These are phyloP conservation scores for Myripristis murdjan DNA, from an alignment of 2,797 vertebrate species.

Conservation along the genomic window DNA sequence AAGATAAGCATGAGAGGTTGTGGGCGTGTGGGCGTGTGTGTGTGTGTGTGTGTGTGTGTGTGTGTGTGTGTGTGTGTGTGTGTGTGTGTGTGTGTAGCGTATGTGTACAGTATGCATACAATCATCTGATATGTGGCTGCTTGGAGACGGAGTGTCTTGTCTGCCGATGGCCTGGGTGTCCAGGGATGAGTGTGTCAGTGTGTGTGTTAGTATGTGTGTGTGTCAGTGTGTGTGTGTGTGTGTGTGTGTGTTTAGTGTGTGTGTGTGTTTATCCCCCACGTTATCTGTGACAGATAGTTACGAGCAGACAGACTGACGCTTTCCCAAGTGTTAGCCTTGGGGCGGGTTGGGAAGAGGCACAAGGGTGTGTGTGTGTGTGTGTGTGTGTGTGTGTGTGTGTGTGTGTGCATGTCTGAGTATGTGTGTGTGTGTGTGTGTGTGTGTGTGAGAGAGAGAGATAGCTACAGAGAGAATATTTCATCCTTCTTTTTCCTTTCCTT, in stretches of 20 bases:
- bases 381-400: no score
- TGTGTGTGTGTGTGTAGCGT: conserved; percentile 17
- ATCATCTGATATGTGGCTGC: conserved; percentile 56
- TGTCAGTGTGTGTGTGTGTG: no score
- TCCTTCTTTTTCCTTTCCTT: no score
- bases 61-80: conserved; percentile 15
- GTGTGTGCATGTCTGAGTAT: no score
- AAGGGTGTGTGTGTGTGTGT: no score
- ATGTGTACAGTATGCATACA: conserved; percentile 19
- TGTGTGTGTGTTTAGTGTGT: no score
- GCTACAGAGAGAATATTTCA: not conserved
- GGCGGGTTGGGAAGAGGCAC: no score
- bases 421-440: conserved; percentile 29
- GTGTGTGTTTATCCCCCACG: conserved; percentile 61
- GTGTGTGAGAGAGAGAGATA: not conserved
- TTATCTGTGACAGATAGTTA: conserved; percentile 80
- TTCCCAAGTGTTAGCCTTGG: conserved; percentile 71
- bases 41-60: conserved; percentile 11
- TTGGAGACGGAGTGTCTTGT: conserved; percentile 58
- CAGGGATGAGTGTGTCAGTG: conserved; percentile 41
- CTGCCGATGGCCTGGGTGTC: conserved; percentile 53
- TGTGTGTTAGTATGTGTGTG: no score
- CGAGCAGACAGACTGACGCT: conserved; percentile 81
- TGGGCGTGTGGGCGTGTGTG: conserved; percentile 17
- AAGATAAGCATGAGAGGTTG: conserved; percentile 20